Base-by-base conservation (phyloP, 2,888 invertebrate species). In the Pseudococcus viburni region DNA sequence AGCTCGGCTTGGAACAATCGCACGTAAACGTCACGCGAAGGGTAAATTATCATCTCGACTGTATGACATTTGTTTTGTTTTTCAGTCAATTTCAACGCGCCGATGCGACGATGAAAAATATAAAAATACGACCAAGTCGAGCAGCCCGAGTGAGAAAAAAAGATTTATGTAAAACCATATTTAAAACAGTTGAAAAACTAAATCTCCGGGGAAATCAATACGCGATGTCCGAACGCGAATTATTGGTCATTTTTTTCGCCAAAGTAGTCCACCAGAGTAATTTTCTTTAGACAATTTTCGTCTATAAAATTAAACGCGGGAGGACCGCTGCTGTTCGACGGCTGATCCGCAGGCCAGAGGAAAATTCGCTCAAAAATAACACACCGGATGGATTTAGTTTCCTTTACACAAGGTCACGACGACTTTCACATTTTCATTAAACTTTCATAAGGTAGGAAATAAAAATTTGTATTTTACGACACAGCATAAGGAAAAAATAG, bases 381-480 rank as follows among this genome's bases (percentile, higher is more conserved):
- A 73, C 33, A 15, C 22, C 26, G 5, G 26, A 4, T 73, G 68
- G 15, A 73, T 73, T 73, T 15, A 51, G 51, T 33, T 33, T 33
- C 51, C 15, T 17, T 4, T 2, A 42, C 26, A n/a, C 80, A 80
- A 80, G 80, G 80, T 80, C 80, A 42, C 46, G 26, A 33, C 42
- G 11, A 73, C 33, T 73, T 19, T 42, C 42, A 19, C 42, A 80
- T 80, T 80, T 80, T 80, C 80, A 80, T 80, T 80, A 80, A 80
- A 42, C 42, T 80, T 80, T 80, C 80, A 80, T 46, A 80, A 80
- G 80, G 80, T 80, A 80, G 19, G 80, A 80, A 80, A 80, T 80
- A 80, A 80, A 80, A 80, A 80, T 80, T 80, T 80, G 80, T 80
- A 80, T 42, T 80, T 80, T 80, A 80, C 80, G 80, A 80, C 80